A percentile compares a stretch with the other conserved stretches of the same genome.
Evolutionary conservation across 2,113 vertebrate species (phyloP).

Genomic region (Pachypanchax playfairii): DNA sequence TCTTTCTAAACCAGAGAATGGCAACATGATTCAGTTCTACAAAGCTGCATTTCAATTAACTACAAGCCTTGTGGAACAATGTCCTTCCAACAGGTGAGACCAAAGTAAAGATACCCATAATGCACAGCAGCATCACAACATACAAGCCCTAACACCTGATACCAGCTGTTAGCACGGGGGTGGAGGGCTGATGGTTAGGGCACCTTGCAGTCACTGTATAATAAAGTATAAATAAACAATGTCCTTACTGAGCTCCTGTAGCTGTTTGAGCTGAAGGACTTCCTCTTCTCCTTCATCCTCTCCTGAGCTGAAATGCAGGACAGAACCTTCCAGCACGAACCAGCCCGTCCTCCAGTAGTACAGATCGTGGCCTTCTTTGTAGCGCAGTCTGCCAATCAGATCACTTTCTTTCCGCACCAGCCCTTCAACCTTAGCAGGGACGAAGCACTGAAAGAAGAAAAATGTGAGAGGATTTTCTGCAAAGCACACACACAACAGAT

Average conservation of each 20-base stretch:
- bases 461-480: too few relatives aligned
- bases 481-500: neutral
- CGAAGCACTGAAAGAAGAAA: slow-evolving; percentile 92
- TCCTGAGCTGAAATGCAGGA: slow-evolving; percentile 85
- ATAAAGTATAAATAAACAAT: neutral
- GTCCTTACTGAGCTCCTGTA: slow-evolving; percentile 97
- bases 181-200: neutral
- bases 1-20: too few relatives aligned
- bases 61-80: too few relatives aligned
- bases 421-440: slow-evolving; percentile 82
- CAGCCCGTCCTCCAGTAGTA: slow-evolving; percentile 93
- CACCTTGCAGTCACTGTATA: neutral
- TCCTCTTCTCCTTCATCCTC: slow-evolving; percentile 78
- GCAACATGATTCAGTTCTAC: too few relatives aligned
- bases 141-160: too few relatives aligned
- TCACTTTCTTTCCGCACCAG: slow-evolving; percentile 84
- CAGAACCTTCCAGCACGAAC: slow-evolving; percentile 88
- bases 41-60: too few relatives aligned
- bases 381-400: slow-evolving; percentile 89
- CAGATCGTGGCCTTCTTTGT: slow-evolving; percentile 92
- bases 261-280: slow-evolving; percentile 86
- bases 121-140: neutral
- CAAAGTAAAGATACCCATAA: neutral
- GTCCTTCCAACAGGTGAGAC: too few relatives aligned
- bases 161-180: neutral